A percentile compares a stretch with the other conserved stretches of the same genome.
These are phyloP conservation scores for Elmis aenea DNA, from an alignment of 2,888 invertebrate genomes.

Conservation along the genomic window DNA sequence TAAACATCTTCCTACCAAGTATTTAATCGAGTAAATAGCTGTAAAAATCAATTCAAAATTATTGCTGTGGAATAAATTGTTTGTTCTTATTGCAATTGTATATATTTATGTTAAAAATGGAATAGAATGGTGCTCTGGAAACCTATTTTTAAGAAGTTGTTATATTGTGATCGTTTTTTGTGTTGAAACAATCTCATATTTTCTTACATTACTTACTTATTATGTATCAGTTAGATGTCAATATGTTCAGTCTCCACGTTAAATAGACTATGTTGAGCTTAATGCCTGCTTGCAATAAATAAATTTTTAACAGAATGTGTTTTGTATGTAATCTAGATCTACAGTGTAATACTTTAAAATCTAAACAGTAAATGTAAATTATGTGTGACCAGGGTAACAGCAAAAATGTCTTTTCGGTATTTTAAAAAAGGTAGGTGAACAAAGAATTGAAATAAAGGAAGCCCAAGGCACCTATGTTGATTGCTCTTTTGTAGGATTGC, in stretches of 20 bases:
- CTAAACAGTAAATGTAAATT: too few species aligned
- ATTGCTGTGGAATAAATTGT: slow-evolving; percentile 13
- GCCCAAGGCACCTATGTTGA: too few species aligned
- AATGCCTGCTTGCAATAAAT: slow-evolving; percentile 46
- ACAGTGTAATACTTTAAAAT: too few species aligned
- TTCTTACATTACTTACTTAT: slow-evolving; percentile 11
- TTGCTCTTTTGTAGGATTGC: too few species aligned
- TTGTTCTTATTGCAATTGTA: slow-evolving; percentile 8
- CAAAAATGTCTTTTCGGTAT: too few species aligned
- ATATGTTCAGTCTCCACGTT: slow-evolving; percentile 26
- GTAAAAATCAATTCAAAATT: slow-evolving; percentile 30
- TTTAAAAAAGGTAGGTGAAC: too few species aligned
- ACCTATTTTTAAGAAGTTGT: slow-evolving; percentile 37
- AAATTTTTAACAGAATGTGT: slow-evolving; percentile 9
- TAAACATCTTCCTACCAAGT: slow-evolving; percentile 49
- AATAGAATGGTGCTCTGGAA: slow-evolving; percentile 47
- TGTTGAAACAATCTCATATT: slow-evolving; percentile 36
- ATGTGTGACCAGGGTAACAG: too few species aligned
- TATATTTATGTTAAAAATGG: slow-evolving; percentile 29
- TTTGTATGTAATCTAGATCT: too few species aligned
- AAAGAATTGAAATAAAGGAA: too few species aligned
- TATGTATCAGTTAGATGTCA: slow-evolving; percentile 20
- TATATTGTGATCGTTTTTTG: slow-evolving; percentile 44
- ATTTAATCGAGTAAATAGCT: slow-evolving; percentile 39
- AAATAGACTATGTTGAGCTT: slow-evolving; percentile 42